These are phyloP conservation scores for Oophaga pumilio DNA, from an alignment of 2,113 vertebrate genomes.

Conservation along the genomic window DNA sequence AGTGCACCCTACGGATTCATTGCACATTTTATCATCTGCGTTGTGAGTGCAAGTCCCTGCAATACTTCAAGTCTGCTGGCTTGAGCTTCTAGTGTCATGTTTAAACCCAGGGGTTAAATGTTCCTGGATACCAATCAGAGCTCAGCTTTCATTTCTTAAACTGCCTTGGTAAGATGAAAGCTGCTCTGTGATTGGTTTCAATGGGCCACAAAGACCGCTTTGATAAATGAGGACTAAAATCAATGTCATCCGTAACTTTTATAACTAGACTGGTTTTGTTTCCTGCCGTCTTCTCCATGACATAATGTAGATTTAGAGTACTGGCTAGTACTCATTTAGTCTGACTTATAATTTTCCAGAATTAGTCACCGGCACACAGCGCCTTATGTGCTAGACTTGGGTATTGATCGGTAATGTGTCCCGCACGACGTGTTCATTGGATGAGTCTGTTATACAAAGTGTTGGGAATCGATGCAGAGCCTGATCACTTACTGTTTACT, in stretches of 20 bases:
- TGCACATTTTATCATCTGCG: too few relatives aligned
- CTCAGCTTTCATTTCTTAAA: too few relatives aligned
- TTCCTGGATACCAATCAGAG: too few relatives aligned
- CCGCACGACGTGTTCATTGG: not conserved
- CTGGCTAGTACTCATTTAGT: not conserved
- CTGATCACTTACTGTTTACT: conserved; percentile 7
- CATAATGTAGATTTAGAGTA: not conserved
- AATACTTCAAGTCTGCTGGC: too few relatives aligned
- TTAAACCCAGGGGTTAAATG: too few relatives aligned
- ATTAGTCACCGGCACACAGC: not conserved
- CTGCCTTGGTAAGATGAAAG: too few relatives aligned
- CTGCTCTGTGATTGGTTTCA: too few relatives aligned
- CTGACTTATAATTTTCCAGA: not conserved
- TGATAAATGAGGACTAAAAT: too few relatives aligned
- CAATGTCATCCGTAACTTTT: not conserved
- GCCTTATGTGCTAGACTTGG: not conserved
- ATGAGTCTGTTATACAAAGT: not conserved
- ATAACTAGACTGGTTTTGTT: not conserved
- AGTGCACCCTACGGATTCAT: too few relatives aligned
- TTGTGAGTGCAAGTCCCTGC: too few relatives aligned
- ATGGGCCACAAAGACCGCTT: too few relatives aligned
- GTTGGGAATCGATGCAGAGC: not conserved
- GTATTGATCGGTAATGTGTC: not conserved
- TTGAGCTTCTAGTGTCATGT: too few relatives aligned
- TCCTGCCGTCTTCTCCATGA: not conserved